Evolutionary conservation across 2,113 vertebrate species (phyloP).

Genomic region (Strix aluco): DNA sequence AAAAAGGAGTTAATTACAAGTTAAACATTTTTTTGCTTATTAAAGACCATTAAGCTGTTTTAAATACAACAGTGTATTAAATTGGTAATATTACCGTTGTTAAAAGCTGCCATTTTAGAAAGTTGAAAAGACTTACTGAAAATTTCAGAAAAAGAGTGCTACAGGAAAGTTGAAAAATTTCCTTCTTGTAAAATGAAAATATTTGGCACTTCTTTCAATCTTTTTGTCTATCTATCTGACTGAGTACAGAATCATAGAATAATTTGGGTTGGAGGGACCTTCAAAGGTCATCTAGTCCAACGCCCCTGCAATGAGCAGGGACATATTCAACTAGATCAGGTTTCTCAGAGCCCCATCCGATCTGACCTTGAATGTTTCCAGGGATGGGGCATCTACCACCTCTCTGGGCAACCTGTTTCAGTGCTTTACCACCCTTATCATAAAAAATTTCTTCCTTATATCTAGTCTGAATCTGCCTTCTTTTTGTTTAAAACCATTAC

Average conservation of each 20-base stretch:
- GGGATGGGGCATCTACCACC: not conserved
- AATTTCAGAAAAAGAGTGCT: not conserved
- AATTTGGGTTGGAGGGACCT: not conserved
- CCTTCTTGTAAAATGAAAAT: not conserved
- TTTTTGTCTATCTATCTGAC: not conserved
- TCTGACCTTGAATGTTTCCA: not conserved
- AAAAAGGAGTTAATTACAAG: not conserved
- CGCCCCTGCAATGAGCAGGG: not conserved
- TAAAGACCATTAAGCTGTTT: not conserved
- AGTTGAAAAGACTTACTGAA: not conserved
- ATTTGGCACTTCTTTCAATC: not conserved
- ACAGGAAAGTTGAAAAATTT: not conserved
- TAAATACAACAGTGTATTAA: not conserved
- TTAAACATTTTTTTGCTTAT: not conserved
- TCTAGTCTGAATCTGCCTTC: not conserved
- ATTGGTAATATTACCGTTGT: not conserved
- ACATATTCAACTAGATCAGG: not conserved
- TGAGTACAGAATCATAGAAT: not conserved
- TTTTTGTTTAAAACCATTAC: not conserved
- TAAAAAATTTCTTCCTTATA: not conserved
- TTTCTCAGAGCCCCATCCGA: not conserved
- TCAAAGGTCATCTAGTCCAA: not conserved
- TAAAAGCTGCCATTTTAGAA: not conserved
- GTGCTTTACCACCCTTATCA: not conserved
- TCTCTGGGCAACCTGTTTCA: not conserved